Evolutionary conservation across 2,888 invertebrate genomes (phyloP), one percentile per base, ranked within the genome.

Genomic region (Horisme vitalbata): DNA sequence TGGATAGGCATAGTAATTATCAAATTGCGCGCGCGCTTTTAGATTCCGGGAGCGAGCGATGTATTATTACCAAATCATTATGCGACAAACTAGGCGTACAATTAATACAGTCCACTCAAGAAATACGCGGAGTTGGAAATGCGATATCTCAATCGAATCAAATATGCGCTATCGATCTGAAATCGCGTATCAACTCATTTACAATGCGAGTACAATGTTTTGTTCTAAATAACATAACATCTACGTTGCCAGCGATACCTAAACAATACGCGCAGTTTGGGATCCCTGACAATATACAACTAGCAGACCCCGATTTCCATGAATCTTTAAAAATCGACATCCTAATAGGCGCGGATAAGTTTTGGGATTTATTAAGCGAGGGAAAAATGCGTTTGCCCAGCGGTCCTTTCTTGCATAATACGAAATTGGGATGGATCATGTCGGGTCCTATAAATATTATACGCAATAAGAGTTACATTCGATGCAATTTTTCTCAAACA

Each of bases 391-490:
- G 35, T 11, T 38, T 64, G 31, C 34, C 32, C 13, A 47, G 14
- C 12, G 58, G 59, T 4, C 62, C 61, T 3, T 57, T 31, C 26
- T 28, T 61, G 23, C 53, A 55, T 23, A 49, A 60, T 20, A 55
- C 61, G 4, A 18, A 41, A 9, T 33, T 61, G 33, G 63, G 61
- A 0, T 64, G 60, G 59, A 28, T 61, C 1, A 30, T 64, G 2
- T 51, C 59, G 0, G 61, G 60, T 6, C 43, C 54, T 7, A 30
- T 59, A 8, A 10, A 39, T 38, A 13, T 27, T 8, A 13, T 5
- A 5, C 13, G 4, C 10, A 26, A 6, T 27, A 13, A 12, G 7
- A 21, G 11, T 28, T 20, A 11, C 9, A 14, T 52, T 20, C 41
- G 39, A 0, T 60, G 58, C 45, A 56, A 60, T 14, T 48, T 56